Base-by-base conservation (phyloP, 2,113 vertebrate species). In the Aramus guarauna region DNA sequence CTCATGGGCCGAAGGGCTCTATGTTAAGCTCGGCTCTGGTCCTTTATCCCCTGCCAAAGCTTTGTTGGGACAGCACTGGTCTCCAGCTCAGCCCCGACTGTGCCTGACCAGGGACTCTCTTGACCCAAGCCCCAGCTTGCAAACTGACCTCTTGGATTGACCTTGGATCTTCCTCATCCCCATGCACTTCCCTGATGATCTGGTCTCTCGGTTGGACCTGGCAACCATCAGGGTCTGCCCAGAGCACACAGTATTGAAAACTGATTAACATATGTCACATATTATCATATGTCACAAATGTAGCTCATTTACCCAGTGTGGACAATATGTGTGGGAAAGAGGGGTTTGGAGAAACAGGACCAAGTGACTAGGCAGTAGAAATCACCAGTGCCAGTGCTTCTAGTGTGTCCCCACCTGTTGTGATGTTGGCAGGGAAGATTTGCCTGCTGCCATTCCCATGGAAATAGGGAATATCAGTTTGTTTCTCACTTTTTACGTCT, bases 41-140 rank as follows among this genome's bases (percentile, higher is more conserved):
- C 22, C 27, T 62, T 74, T 23, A 55, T 12, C 8, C 5, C 2
- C 6, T 78, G 10, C 12, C 32, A 8, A 39, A 74, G 30, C 27
- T 1, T 0, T n/a, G 9, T 1, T 50, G 41, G 56, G 41, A 19
- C 9, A 45, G 19, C 17, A 6, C 8, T 71, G 16, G 9, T 85
- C 30, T 78, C 27, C 12, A 36, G 22, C 13, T 48, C 20, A 50
- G 29, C n/a, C 12, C 6, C 9, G 3, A 11, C 41, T 67, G 5
- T 27, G 36, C 19, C 21, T 85, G 7, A 9, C 5, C 9, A 29
- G 9, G 15, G 43, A 23, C 8, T 4, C 26, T 43, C 19, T 45
- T 59, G 37, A 59, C 9, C 5, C 23, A 68, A 89, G 36, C 5
- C 26, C 6, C 19, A 60, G 1, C 18, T 62, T 58, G 18, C 21